Evolutionary conservation across 2,797 vertebrate species (phyloP).

Genomic region (Notolabrus celidotus): DNA sequence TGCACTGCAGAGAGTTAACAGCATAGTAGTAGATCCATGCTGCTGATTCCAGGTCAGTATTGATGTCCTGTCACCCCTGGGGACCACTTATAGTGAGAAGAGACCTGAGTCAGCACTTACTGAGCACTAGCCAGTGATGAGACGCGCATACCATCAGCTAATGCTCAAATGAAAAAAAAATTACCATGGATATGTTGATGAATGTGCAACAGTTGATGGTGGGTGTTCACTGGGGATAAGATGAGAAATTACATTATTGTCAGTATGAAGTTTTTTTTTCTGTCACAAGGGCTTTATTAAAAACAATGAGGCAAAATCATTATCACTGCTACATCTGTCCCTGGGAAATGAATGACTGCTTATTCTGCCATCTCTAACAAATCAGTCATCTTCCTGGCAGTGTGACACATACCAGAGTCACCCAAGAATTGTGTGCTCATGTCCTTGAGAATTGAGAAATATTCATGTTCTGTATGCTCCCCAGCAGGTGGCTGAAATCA

Average conservation of each 20-base stretch:
- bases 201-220: neutral
- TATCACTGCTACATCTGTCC: neutral
- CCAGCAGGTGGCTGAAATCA: slow-evolving; percentile 1
- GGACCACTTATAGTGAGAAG: slow-evolving; percentile 69
- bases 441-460: neutral
- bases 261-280: neutral
- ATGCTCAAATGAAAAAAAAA: slow-evolving; percentile 28
- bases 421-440: neutral
- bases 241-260: neutral
- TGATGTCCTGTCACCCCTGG: slow-evolving; percentile 77
- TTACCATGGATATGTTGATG: slow-evolving; percentile 20
- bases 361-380: neutral
- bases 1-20: slow-evolving; percentile 61
- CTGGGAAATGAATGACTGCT: neutral
- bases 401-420: slow-evolving; percentile 24
- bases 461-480: slow-evolving; percentile 3
- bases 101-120: slow-evolving; percentile 76
- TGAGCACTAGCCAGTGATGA: slow-evolving; percentile 58
- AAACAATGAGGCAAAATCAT: slow-evolving; percentile 1
- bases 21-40: slow-evolving; percentile 58
- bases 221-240: neutral
- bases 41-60: slow-evolving; percentile 77
- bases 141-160: slow-evolving; percentile 57
- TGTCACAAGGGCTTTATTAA: neutral
- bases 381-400: slow-evolving; percentile 2